Base-by-base conservation (phyloP, 2,888 invertebrate genomes). In the Latrodectus hesperus region DNA sequence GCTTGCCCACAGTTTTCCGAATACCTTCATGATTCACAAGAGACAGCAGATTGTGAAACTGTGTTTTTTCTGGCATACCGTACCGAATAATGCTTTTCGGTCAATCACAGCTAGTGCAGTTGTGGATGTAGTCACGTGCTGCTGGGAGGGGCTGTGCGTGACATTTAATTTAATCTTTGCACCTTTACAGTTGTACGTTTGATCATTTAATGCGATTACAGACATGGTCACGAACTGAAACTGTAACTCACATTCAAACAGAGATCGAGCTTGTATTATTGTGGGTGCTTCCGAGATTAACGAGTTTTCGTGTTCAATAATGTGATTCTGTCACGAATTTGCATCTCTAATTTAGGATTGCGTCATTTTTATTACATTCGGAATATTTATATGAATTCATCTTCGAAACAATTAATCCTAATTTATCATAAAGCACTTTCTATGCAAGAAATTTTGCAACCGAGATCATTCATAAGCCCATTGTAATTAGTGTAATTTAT, bases 131-230 rank as follows among this genome's bases (percentile, higher is more conserved):
- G 60, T 11, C 60, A 60, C 60, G 60, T 60, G 60, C 60, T 12
- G 6, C 49, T 17, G 26, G 22, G n/a, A 72, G n/a, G 26, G 22
- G n/a, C 60, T 53, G 70, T 82, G 65, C 82, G 75, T 82, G 82
- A 82, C 74, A 65, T 75, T 82, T 82, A 82, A 82, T 82, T 82
- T 75, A 82, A 82, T 49, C 82, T 53, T 49, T 51, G 76, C 67
- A 67, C 65, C 22, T 16, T 76, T 38, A 14, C 67, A 14, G 11
- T 70, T 55, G 60, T 67, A 75, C 82, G 68, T 70, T 73, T 73
- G 65, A 73, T 22, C 17, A 17, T 49, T 49, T 74, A 16, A 38
- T 53, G 82, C 60, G 55, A 75, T 75, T 73, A 82, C 38, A 67
- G 49, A 71, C 17, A 11, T 10, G 16, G 64, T 81, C 73, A 81